Base-by-base conservation (phyloP, 2,888 invertebrate species). In the Octodonta nipae region DNA sequence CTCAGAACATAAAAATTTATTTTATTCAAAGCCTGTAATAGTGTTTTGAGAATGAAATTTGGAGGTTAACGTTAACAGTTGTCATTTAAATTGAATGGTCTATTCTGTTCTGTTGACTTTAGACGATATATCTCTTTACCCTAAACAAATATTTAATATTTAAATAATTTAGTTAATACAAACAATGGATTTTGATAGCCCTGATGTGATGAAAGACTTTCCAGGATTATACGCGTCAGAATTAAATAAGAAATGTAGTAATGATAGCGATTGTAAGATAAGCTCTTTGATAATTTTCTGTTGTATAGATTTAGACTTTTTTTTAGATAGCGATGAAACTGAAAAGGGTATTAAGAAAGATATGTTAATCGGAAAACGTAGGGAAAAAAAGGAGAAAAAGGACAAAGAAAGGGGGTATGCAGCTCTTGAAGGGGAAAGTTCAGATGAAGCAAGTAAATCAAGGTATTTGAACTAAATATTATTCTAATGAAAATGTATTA, bases 361-460 rank as follows among this genome's bases (percentile, higher is more conserved):
- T 51, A 64, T 81, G 28, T 62, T 85, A 15, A 73, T 74, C 46
- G 82, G 82, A 1, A 74, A 84, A 41, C 69, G 79, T 1, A 87
- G 85, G 54, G 87, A 88, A 34, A 87, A 86, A 56, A 86, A 82
- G 49, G 70, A 75, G 26, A 84, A 85, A 52, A 83, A 83, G 59
- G 87, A 88, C 52, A 83, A 82, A 58, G 88, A 88, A 51, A 71
- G 83, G 47, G 89, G 91, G 2, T 92, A 92, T 70, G 87, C 87
- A 28, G 86, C 89, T 13, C 67, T 92, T 47, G 91, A 86, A 61
- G 91, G 89, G 25, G 88, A 88, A 61, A 89, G 91, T 54, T 91
- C 91, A 1, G 86, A 84, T 4, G 89, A 89, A 55, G 87, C 87
- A 50, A 40, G 36, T 29, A 45, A 45, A 34, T 42, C 45, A 6